A percentile compares a stretch with the other conserved stretches of the same genome.
These are phyloP conservation scores for Lottia gigantea DNA, from an alignment of 2,888 invertebrate genomes.

Conservation along the genomic window DNA sequence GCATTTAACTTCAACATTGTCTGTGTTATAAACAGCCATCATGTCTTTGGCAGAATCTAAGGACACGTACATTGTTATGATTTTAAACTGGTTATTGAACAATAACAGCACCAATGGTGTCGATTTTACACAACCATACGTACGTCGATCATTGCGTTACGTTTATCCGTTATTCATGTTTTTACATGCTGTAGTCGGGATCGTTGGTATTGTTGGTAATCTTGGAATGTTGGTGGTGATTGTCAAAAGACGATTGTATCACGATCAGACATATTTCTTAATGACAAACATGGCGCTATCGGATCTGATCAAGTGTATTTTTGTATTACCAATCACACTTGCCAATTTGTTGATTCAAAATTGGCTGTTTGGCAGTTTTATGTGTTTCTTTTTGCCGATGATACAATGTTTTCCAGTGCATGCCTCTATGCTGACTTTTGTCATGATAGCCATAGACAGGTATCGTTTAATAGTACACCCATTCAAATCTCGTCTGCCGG, in stretches of 20 bases:
- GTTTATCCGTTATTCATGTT: conserved; percentile 76
- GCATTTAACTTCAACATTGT: no score
- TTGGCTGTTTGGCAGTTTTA: conserved; percentile 80
- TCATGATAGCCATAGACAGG: conserved; percentile 78
- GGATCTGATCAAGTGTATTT: conserved; percentile 76
- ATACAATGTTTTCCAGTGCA: conserved; percentile 80
- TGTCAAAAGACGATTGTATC: conserved; percentile 71
- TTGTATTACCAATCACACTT: conserved; percentile 78
- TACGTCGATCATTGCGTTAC: conserved; percentile 71
- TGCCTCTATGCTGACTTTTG: conserved; percentile 78
- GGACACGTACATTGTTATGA: conserved; percentile 36
- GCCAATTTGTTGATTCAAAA: conserved; percentile 78
- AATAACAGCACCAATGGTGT: conserved; percentile 66
- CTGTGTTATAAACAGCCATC: no score
- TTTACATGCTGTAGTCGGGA: conserved; percentile 73
- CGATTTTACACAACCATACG: conserved; percentile 74
- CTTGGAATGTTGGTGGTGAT: conserved; percentile 72
- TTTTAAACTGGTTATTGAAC: conserved; percentile 32
- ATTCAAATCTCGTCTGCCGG: conserved; percentile 74
- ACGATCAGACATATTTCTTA: conserved; percentile 77
- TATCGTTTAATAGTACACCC: conserved; percentile 77
- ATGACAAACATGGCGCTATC: conserved; percentile 77
- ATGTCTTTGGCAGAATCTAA: conserved; percentile 26
- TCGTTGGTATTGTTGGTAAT: conserved; percentile 74
- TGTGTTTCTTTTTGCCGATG: conserved; percentile 81